Percentiles rank a stretch among this genome's conserved stretches.
Evolutionary conservation across 2,797 vertebrate genomes (phyloP).

Genomic region (Macroramphosus scolopax): DNA sequence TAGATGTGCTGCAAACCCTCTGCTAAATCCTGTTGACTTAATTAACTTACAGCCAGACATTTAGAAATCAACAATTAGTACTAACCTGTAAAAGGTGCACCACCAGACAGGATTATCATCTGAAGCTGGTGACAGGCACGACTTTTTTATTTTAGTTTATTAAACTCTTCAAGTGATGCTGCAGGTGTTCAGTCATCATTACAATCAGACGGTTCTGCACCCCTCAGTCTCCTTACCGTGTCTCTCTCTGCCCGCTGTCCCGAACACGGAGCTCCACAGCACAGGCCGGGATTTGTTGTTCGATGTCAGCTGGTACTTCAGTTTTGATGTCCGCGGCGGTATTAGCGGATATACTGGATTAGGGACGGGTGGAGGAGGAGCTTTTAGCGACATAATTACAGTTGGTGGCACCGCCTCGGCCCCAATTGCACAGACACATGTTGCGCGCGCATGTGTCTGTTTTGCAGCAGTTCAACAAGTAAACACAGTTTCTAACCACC

Average conservation of each 20-base stretch:
- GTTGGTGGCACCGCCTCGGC: conserved; percentile 41
- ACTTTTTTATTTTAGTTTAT: neutral
- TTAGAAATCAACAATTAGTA: too few relatives aligned
- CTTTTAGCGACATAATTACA: conserved; percentile 55
- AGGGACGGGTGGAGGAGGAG: conserved; percentile 60
- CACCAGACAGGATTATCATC: conserved; percentile 42
- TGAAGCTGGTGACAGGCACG: neutral
- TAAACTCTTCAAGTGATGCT: neutral
- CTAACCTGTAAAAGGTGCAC: conserved; percentile 9
- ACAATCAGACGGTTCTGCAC: too few relatives aligned
- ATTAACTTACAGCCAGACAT: too few relatives aligned
- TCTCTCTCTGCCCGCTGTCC: neutral
- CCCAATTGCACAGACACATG: neutral
- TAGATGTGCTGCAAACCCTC: too few relatives aligned
- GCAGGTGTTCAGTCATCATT: conserved; percentile 21
- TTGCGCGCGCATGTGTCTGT: conserved; percentile 1
- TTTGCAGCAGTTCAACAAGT: neutral
- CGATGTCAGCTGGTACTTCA: conserved; percentile 16
- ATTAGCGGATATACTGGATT: conserved; percentile 71
- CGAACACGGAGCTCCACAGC: conserved; percentile 5
- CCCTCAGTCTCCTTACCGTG: conserved; percentile 35
- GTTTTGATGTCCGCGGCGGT: conserved; percentile 32
- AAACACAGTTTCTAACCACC: too few relatives aligned
- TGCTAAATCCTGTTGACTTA: too few relatives aligned
- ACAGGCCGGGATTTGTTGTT: neutral